Evolutionary conservation across 2,113 vertebrate species (phyloP), one percentile per base, ranked within the genome.

Genomic region (Stictonetta naevosa): DNA sequence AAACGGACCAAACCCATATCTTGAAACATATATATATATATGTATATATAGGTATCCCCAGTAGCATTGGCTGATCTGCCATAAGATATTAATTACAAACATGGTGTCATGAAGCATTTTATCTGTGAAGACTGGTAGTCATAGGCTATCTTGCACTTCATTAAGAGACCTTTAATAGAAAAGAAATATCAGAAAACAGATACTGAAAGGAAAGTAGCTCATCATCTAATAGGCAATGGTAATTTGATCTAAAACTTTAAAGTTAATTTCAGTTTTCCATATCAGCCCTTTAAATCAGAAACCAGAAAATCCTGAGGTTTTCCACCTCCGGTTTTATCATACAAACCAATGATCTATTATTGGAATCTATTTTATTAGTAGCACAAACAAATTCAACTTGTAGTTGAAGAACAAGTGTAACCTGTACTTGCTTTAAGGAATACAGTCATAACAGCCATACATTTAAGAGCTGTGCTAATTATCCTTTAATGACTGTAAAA

Each of bases 291-390:
- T 73, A 86, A 79, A 92, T 58, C 52, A 81, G 53, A 88, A 93
- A 76, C 23, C 40, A 68, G 77, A 91, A 95, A 82, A 86, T 84
- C 88, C 62, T 92, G 92, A 82, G 80, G 38, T 86, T 92, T 90
- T 82, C 29, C 44, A 62, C 53, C 44, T 79, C 69, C 42, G 77
- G 3, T n/a, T 13, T 76, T 90, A 92, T 81, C 73, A 88, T 29
- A 38, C 5, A 88, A 94, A 38, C 23, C 69, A 53, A 66, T 64
- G 34, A 75, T 83, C 50, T 90, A 22, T 75, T 95, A 86, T 25
- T 85, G 81, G 71, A 84, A 82, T 53, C 40, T 72, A 69, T 72
- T 88, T 86, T 81, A 91, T 76, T 83, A 86, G 48, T 29, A 84
- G 36, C 5, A 4, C 60, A 86, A 95, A 67, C 29, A 86, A 78